These are phyloP conservation scores for Bembecia ichneumoniformis DNA, from an alignment of 2,888 invertebrate species.

Conservation along the genomic window DNA sequence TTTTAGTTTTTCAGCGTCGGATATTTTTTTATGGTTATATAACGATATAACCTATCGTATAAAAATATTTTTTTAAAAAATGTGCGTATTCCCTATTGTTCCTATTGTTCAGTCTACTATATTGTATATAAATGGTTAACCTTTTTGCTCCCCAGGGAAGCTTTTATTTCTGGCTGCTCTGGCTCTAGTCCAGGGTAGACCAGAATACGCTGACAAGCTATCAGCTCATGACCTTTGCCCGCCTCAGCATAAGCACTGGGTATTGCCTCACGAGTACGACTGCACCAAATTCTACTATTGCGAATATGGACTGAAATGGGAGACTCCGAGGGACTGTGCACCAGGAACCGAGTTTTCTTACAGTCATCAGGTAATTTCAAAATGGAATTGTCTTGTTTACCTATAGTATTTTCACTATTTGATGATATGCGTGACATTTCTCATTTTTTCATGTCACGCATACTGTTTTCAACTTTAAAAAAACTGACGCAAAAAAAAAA, in stretches of 20 bases:
- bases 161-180: slow-evolving; percentile 23
- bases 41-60: too few relatives aligned
- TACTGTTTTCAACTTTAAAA: too few relatives aligned
- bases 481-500: too few relatives aligned
- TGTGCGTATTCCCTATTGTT: too few relatives aligned
- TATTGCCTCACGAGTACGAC: slow-evolving; percentile 45
- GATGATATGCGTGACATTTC: too few relatives aligned
- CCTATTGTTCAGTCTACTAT: too few relatives aligned
- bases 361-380: slow-evolving; percentile 24
- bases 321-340: slow-evolving; percentile 24
- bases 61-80: too few relatives aligned
- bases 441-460: too few relatives aligned
- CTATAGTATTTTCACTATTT: too few relatives aligned
- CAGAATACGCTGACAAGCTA: slow-evolving; percentile 26
- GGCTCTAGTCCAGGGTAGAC: slow-evolving; percentile 7
- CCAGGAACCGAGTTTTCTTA: slow-evolving; percentile 41
- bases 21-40: too few relatives aligned
- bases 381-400: not conserved
- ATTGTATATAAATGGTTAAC: too few relatives aligned
- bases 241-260: slow-evolving; percentile 71
- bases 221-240: slow-evolving; percentile 74
- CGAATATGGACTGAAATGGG: slow-evolving; percentile 34
- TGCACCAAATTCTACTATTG: slow-evolving; percentile 57
- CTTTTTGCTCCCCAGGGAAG: slow-evolving; percentile 18
- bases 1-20: too few relatives aligned